Percentiles rank a stretch among this genome's conserved stretches.
Conservation (phyloP, 2,113 vertebrate species). For the Bubalus kerabau region DNA sequence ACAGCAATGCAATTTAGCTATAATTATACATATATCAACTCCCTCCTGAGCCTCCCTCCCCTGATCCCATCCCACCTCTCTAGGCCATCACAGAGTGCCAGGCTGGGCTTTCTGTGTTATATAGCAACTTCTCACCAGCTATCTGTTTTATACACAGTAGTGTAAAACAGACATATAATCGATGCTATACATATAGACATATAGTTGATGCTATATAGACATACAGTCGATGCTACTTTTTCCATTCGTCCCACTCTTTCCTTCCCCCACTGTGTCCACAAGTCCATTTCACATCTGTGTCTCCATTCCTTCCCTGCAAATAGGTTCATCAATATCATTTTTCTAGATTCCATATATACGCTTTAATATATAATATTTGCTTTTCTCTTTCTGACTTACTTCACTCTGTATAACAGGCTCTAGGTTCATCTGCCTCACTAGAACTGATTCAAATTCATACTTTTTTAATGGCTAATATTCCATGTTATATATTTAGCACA, state of each 20-base stretch:
- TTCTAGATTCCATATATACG: neutral
- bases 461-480: neutral
- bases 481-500: neutral
- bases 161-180: neutral
- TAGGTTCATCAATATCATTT: neutral
- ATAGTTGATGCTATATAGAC: neutral
- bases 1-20: neutral
- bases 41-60: neutral
- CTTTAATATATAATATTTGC: neutral
- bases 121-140: neutral
- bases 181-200: neutral
- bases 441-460: neutral
- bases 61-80: neutral
- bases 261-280: neutral
- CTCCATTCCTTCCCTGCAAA: neutral
- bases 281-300: neutral
- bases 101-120: neutral
- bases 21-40: neutral
- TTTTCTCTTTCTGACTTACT: neutral
- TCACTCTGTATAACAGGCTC: neutral
- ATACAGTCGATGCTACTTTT: neutral
- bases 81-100: neutral
- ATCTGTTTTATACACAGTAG: neutral
- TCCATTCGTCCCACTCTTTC: neutral
- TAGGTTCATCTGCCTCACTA: neutral